Conservation (phyloP, 2,797 vertebrate genomes). For the Falco columbarius region DNA sequence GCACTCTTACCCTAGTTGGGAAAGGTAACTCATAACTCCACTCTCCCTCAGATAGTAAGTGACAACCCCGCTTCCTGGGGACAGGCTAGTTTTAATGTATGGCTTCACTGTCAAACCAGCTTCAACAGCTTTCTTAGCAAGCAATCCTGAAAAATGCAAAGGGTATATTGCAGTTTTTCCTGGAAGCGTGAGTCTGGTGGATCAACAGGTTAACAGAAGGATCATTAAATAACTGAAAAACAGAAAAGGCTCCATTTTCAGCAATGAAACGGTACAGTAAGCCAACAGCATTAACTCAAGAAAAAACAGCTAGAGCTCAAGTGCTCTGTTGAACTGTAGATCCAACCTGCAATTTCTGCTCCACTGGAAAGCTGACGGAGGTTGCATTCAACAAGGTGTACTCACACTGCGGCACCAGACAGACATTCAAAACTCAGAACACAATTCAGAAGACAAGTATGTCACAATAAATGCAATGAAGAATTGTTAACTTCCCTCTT, state of each 20-base stretch:
- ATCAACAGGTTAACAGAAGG: not conserved
- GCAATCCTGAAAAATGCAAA: constrained; percentile 82
- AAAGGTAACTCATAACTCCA: constrained; percentile 92
- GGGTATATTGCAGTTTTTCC: not conserved
- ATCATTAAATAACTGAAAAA: not conserved
- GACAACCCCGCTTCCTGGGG: constrained; percentile 96
- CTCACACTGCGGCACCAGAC: not conserved
- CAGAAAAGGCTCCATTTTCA: not conserved
- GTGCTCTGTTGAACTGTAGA: not conserved
- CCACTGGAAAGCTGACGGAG: not conserved
- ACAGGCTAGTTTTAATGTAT: constrained; percentile 97
- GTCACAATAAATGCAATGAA: not conserved
- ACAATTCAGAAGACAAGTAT: not conserved
- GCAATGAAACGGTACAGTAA: not conserved
- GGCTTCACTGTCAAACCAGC: constrained; percentile 91
- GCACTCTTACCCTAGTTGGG: constrained; percentile 86
- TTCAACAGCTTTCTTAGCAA: constrained; percentile 93
- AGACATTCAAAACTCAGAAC: not conserved
- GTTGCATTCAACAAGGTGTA: not conserved
- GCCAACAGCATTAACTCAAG: not conserved
- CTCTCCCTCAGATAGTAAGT: constrained; percentile 96
- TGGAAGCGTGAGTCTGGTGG: not conserved
- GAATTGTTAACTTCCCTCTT: not conserved
- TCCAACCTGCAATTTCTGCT: not conserved
- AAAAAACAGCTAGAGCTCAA: not conserved